phyloP scores from a whole-genome alignment of 2,797 vertebrate genomes.

The Peromyscus attwateri region DNA sequence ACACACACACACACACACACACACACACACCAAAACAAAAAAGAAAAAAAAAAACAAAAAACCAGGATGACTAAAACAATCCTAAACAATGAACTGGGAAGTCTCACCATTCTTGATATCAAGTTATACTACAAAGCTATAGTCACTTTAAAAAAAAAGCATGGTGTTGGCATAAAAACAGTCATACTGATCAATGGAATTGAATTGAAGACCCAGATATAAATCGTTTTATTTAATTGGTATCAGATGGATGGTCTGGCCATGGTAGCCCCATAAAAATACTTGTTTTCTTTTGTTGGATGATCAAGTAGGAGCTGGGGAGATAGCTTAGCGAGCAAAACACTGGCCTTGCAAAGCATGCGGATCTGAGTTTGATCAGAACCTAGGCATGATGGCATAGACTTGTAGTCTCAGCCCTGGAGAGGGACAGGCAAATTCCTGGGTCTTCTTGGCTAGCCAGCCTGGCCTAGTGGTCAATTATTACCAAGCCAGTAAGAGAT shows the following conservation, averaged over 20 bases:
- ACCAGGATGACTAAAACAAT: not conserved
- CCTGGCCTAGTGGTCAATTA: not conserved
- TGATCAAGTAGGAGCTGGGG: not conserved
- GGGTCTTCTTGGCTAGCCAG: too few species aligned
- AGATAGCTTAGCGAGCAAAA: not conserved
- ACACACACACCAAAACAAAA: too few species aligned
- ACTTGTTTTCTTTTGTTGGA: not conserved
- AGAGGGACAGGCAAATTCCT: not conserved
- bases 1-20: not conserved
- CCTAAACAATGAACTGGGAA: too few species aligned
- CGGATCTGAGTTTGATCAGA: not conserved
- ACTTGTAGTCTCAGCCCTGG: not conserved
- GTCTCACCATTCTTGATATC: too few species aligned
- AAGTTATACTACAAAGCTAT: not conserved
- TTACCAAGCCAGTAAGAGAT: not conserved
- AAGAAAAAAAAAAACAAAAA: too few species aligned
- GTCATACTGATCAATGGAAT: not conserved
- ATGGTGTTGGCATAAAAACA: not conserved
- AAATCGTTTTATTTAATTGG: not conserved
- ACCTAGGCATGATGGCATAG: not conserved
- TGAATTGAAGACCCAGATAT: not conserved
- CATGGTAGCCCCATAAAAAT: not conserved
- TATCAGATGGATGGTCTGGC: not conserved
- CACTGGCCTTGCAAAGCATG: not conserved
- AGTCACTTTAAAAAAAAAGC: not conserved